Evolutionary conservation across 2,888 invertebrate species (phyloP), one percentile per base, ranked within the genome.

Genomic region (Acanthosepion lycidas): DNA sequence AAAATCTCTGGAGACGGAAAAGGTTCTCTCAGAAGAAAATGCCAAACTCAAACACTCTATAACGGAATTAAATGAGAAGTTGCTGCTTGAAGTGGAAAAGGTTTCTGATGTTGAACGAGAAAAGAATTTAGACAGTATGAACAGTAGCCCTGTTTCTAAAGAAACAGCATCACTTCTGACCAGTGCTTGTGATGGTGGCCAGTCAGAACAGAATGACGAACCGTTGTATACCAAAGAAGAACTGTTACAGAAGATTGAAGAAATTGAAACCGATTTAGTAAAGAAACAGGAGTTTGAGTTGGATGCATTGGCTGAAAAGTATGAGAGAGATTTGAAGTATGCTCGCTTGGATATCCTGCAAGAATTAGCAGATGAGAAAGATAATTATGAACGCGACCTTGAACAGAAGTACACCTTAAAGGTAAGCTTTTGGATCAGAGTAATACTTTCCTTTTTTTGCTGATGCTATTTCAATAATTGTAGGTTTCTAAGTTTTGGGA

Each of bases 291-390:
- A 55, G 95, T 28, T 42, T n/a, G 95, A 96, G 92, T 95, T 96
- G 94, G 96, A 96, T 94, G 95, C 95, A n/a, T 95, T 95, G 92
- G 95, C 96, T 23, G 95, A 95, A 53, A 96, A 96, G 95, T 94
- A 94, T 94, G 94, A 94, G 33, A 53, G 53, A 28, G 94, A 94
- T 48, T 53, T 94, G 51, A 92, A 94, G 42, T 91, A 94, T 48
- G 94, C 91, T 53, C 94, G 94, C 20, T n/a, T 94, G 92, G 92
- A 94, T 20, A 59, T 94, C 12, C 42, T 94, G 94, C 23, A 53
- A 33, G 94, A 48, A 48, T 48, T 94, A 20, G 23, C 42, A 8
- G 94, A 94, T 5, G 94, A 94, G 64, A 94, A 94, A 55, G 64
- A 94, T 6, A 55, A 94, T 9, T 94, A 55, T 64, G 64, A 64